Conservation (phyloP, 2,888 invertebrate species). For the Scelioninae gen. 1 region DNA sequence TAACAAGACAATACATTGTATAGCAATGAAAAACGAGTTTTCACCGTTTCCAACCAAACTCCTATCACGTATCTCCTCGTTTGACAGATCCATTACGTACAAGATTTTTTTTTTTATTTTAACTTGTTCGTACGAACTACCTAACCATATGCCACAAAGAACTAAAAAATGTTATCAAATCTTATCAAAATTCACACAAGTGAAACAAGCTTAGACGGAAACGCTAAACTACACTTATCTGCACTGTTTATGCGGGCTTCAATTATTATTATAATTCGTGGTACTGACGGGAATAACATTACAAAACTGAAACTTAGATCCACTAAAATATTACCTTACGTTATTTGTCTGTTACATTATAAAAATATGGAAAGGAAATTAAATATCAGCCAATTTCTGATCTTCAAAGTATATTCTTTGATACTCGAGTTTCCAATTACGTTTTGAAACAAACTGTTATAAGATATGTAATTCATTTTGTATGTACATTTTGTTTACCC, state of each 20-base stretch:
- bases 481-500: not conserved
- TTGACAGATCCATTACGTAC: constrained; percentile 31
- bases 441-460: constrained; percentile 6
- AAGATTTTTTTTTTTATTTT: constrained; percentile 11
- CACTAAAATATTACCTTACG: constrained; percentile 7
- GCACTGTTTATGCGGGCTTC: not conserved
- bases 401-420: constrained; percentile 12
- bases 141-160: too few species aligned
- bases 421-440: constrained; percentile 25
- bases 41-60: constrained; percentile 13
- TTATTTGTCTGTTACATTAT: constrained; percentile 14
- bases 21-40: constrained; percentile 30
- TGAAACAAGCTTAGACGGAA: not conserved
- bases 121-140: constrained; percentile 2
- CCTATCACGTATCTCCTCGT: constrained; percentile 24
- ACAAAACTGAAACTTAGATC: not conserved
- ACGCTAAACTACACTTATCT: not conserved
- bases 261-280: not conserved
- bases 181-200: constrained; percentile 7
- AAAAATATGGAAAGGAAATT: constrained; percentile 11
- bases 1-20: too few species aligned
- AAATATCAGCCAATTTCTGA: constrained; percentile 21
- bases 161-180: constrained; percentile 1
- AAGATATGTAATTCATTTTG: constrained; percentile 8
- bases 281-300: not conserved